phyloP scores from a whole-genome alignment of 2,113 vertebrate genomes.

The Labeo catla region DNA sequence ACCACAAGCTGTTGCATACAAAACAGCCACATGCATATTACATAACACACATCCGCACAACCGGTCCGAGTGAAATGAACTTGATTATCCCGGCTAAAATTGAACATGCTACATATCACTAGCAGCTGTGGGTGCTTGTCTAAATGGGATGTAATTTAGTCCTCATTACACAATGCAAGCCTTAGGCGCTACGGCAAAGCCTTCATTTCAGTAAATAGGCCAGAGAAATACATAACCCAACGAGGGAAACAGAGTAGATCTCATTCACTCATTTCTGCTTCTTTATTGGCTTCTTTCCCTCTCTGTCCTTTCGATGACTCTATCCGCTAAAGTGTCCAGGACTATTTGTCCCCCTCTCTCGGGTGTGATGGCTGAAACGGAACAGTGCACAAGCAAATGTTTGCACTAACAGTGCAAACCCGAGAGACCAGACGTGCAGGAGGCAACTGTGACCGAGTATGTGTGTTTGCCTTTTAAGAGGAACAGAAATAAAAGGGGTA shows the following conservation, averaged over 20 bases:
- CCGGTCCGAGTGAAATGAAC: not conserved
- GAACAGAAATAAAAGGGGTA: not conserved
- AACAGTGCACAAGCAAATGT: conserved; percentile 88
- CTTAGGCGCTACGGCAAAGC: conserved; percentile 43
- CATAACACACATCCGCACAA: conserved; percentile 26
- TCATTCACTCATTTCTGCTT: conserved; percentile 17
- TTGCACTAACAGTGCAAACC: conserved; percentile 85
- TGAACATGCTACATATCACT: conserved; percentile 31
- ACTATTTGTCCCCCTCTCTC: conserved; percentile 39
- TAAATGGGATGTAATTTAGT: conserved; percentile 53
- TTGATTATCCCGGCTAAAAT: conserved; percentile 24
- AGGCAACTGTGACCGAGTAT: conserved; percentile 23
- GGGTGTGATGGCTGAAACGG: conserved; percentile 66
- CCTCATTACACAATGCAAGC: conserved; percentile 45
- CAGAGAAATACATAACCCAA: conserved; percentile 43
- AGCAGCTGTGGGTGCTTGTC: conserved; percentile 33
- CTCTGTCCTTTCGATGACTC: conserved; percentile 39
- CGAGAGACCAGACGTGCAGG: conserved; percentile 70
- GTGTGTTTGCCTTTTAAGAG: conserved; percentile 26
- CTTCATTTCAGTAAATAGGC: conserved; percentile 53
- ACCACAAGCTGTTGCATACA: conserved; percentile 12
- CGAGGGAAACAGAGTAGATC: conserved; percentile 7
- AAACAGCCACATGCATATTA: conserved; percentile 14
- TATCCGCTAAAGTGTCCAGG: conserved; percentile 20
- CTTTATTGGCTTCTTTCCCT: not conserved